phyloP scores from a whole-genome alignment of 2,113 vertebrate genomes.

The Phrynocephalus versicolor region DNA sequence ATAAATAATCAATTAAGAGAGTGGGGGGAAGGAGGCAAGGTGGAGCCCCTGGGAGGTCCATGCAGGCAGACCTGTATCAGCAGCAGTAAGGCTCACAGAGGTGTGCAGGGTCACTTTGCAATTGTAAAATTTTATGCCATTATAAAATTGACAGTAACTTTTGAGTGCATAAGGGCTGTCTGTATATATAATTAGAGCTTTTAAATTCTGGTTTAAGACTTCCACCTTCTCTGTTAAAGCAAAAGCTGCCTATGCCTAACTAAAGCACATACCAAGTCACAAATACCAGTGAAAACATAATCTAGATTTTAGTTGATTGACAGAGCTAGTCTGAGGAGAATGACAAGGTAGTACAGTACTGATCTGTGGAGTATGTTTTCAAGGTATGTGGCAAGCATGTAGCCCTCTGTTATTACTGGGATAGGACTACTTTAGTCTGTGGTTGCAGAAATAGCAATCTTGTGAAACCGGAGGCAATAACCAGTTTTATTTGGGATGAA shows the following conservation, averaged over 20 bases:
- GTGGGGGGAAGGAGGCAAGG: not conserved
- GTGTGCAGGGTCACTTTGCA: not conserved
- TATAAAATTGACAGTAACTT: not conserved
- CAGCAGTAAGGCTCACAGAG: accelerated
- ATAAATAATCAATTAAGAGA: not conserved
- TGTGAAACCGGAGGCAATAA: no score
- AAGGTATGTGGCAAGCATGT: no score
- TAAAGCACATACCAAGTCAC: not conserved
- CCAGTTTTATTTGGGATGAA: no score
- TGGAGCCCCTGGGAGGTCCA: not conserved
- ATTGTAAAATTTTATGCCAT: constrained; percentile 31
- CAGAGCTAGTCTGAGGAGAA: no score
- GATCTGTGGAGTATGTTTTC: no score
- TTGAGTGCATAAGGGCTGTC: not conserved
- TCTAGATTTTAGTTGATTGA: no score
- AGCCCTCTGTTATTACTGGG: no score
- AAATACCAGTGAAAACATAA: not conserved
- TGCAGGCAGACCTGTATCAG: accelerated
- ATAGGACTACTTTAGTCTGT: no score
- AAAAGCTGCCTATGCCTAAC: not conserved
- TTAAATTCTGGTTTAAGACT: constrained; percentile 19
- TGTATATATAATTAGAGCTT: not conserved
- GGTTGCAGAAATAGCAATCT: no score
- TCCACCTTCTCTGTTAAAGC: accelerated
- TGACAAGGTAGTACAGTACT: no score